Evolutionary conservation across 1,140 invertebrate species (phyloP).

Genomic region (Campoletis sonorensis): DNA sequence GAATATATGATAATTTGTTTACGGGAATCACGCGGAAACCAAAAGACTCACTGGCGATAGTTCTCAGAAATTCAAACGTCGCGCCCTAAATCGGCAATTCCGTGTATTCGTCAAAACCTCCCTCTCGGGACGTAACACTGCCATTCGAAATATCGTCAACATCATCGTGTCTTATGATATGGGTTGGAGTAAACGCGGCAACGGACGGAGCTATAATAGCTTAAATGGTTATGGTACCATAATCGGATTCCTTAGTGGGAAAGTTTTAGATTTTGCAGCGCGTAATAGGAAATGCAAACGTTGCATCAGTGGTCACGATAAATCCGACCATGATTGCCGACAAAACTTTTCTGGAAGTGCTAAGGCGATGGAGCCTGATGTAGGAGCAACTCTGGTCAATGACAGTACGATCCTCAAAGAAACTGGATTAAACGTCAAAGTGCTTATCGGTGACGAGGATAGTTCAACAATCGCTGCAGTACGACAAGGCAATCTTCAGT

Average conservation of each 20-base stretch:
- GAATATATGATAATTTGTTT: too few species aligned
- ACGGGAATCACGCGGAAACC: too few species aligned
- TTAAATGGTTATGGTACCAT: neutral
- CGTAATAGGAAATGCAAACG: neutral
- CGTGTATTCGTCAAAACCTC: too few species aligned
- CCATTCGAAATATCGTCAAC: neutral
- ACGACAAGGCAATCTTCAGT: neutral
- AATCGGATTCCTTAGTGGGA: neutral
- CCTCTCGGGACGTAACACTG: too few species aligned
- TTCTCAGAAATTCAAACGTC: too few species aligned
- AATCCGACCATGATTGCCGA: neutral
- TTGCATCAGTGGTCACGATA: neutral
- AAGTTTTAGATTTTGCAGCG: neutral
- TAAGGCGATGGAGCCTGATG: neutral
- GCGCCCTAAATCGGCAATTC: too few species aligned
- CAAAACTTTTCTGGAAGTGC: neutral
- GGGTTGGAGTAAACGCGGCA: neutral
- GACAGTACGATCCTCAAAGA: neutral
- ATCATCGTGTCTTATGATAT: neutral
- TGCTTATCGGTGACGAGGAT: conserved; percentile 6
- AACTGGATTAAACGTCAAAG: neutral
- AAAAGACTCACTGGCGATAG: too few species aligned
- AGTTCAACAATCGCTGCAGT: conserved; percentile 6
- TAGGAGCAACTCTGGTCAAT: neutral
- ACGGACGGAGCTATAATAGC: neutral